Percentiles rank a stretch among this genome's conserved stretches.
phyloP scores from a whole-genome alignment of 2,113 vertebrate species.

The Echinops telfairi region DNA sequence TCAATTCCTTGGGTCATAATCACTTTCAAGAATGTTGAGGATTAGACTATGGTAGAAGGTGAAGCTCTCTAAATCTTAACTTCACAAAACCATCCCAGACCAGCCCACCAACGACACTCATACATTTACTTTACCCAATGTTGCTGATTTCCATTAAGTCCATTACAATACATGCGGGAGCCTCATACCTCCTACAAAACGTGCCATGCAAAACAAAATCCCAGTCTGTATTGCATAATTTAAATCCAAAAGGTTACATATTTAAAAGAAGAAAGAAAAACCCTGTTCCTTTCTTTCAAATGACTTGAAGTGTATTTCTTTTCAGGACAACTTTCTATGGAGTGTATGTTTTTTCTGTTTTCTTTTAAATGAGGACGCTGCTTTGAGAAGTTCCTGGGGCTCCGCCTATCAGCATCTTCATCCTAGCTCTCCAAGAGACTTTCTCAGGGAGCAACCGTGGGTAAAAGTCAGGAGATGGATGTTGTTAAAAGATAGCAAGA shows the following conservation, averaged over 20 bases:
- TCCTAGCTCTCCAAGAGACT: not conserved
- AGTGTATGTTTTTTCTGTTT: conserved; percentile 22
- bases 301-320: not conserved
- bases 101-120: not conserved
- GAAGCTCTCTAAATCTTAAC: not conserved
- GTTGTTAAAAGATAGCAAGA: not conserved
- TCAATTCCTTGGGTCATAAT: not conserved
- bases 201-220: not conserved
- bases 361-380: not conserved
- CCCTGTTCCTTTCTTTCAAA: conserved; percentile 29
- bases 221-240: not conserved
- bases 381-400: not conserved
- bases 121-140: not conserved
- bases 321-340: not conserved
- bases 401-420: not conserved
- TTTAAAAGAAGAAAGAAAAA: not conserved
- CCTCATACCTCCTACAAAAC: not conserved
- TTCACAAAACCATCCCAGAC: not conserved
- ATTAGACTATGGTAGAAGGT: not conserved
- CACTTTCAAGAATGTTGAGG: not conserved
- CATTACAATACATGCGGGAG: not conserved
- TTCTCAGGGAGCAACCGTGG: not conserved
- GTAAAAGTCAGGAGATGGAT: not conserved
- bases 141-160: not conserved
- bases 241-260: not conserved